phyloP scores from a whole-genome alignment of 2,888 invertebrate species.

The Stomorhina lunata region DNA sequence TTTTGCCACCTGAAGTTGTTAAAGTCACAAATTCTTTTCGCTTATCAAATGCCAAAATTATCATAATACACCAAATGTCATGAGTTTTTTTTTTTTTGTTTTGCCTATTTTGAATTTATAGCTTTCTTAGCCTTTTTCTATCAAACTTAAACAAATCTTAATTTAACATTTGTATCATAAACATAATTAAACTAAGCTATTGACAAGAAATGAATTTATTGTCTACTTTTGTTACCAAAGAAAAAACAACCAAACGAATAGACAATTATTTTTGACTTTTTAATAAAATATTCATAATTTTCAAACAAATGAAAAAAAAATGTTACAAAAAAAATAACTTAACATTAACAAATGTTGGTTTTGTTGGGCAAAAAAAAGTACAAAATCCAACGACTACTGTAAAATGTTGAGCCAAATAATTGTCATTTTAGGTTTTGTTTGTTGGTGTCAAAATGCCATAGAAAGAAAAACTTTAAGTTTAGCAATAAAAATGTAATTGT shows the following conservation, averaged over 20 bases:
- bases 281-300: neutral
- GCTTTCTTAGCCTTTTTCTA: neutral
- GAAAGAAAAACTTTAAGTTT: conserved; percentile 11
- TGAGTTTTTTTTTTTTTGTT: too few species aligned
- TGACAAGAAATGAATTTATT: neutral
- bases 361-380: neutral
- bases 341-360: neutral
- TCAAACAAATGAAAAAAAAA: neutral
- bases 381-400: conserved; percentile 16
- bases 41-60: neutral
- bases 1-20: neutral
- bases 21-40: neutral
- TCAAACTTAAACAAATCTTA: neutral
- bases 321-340: neutral
- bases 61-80: conserved; percentile 1
- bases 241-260: neutral
- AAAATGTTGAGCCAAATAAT: conserved; percentile 32
- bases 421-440: conserved; percentile 30
- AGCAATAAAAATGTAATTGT: conserved; percentile 44
- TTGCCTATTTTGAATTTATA: too few species aligned
- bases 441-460: conserved; percentile 36
- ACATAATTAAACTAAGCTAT: neutral
- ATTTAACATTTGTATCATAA: neutral
- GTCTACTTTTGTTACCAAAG: neutral
- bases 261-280: neutral